phyloP scores from a whole-genome alignment of 2,888 invertebrate species.

The Pristionchus mayeri region DNA sequence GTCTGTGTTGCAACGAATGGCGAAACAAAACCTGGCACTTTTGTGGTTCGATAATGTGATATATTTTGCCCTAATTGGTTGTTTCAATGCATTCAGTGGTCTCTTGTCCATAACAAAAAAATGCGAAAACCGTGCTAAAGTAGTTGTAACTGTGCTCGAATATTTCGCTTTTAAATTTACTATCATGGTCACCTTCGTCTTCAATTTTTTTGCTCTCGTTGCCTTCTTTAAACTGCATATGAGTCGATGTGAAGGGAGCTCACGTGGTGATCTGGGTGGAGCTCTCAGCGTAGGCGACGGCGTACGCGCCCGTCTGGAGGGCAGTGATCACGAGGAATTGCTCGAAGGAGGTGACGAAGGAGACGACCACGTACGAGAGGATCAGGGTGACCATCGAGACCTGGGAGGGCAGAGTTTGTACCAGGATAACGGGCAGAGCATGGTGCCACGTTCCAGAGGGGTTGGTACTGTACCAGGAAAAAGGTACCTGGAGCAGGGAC shows the following conservation, averaged over 20 bases:
- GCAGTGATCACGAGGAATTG: slow-evolving; percentile 74
- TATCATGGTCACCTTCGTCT: too few relatives aligned
- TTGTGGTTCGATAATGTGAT: neutral
- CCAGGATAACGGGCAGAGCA: neutral
- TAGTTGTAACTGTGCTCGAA: too few relatives aligned
- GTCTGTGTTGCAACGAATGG: neutral
- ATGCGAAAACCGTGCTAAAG: too few relatives aligned
- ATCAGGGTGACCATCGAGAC: slow-evolving; percentile 65
- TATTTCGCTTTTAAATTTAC: too few relatives aligned
- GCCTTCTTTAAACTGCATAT: neutral
- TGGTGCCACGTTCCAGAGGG: neutral
- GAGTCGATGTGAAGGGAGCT: slow-evolving; percentile 34
- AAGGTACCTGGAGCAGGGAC: slow-evolving; percentile 62
- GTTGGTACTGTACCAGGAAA: neutral
- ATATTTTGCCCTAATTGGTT: too few relatives aligned
- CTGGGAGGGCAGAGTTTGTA: neutral
- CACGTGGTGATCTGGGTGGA: slow-evolving; percentile 75
- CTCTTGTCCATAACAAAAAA: too few relatives aligned
- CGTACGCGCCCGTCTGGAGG: slow-evolving; percentile 74
- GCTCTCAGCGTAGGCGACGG: slow-evolving; percentile 75
- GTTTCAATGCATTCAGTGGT: too few relatives aligned
- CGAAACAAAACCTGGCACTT: neutral
- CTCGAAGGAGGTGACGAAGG: slow-evolving; percentile 69
- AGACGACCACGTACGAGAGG: slow-evolving; percentile 66
- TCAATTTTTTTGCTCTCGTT: neutral